Evolutionary conservation across 2,888 invertebrate genomes (phyloP), one percentile per base, ranked within the genome.

Genomic region (Neuroscelio doddi): DNA sequence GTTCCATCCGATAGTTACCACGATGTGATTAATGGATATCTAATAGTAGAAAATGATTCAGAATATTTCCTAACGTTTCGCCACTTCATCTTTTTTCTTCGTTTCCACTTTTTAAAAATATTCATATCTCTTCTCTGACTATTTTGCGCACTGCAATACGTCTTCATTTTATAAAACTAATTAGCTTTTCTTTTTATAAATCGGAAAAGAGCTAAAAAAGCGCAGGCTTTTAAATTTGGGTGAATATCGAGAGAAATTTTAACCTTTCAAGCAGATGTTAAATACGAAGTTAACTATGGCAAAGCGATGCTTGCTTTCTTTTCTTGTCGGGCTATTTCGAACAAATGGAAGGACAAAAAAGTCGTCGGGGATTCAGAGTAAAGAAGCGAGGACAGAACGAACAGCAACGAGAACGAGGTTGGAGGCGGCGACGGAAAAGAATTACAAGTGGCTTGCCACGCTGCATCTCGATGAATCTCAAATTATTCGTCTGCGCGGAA

Each of bases 381-480:
- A 57, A 42, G 59, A 57, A 51, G 32, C 36, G 58, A 17, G 47
- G 34, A 39, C 27, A 50, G 46, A 41, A 30, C 44, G 52, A 29
- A 45, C 52, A 55, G 46, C 21, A 39, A 66, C 58, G 56, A 52
- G 63, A 64, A 52, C 49, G 56, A 50, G 55, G 68, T 57, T 53
- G 70, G 51, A 59, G 67, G 70, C 64, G 68, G 61, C 69, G 73
- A 66, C 72, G 72, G 76, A 79, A 81, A 81, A 79, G 82, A 83
- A 83, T 83, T 81, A 80, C 82, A 82, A 83, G 80, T 80, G 80
- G 76, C 72, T 78, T 74, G 76, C 73, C 74, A 70, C 68, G 72
- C 70, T 80, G 80, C 80, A 79, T 80, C 77, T 68, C 78, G 78
- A 82, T 83, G 82, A 82, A 82, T 82, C 77, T 78, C 73, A 77